phyloP scores from a whole-genome alignment of 2,797 vertebrate genomes.

The Capromys pilorides region DNA sequence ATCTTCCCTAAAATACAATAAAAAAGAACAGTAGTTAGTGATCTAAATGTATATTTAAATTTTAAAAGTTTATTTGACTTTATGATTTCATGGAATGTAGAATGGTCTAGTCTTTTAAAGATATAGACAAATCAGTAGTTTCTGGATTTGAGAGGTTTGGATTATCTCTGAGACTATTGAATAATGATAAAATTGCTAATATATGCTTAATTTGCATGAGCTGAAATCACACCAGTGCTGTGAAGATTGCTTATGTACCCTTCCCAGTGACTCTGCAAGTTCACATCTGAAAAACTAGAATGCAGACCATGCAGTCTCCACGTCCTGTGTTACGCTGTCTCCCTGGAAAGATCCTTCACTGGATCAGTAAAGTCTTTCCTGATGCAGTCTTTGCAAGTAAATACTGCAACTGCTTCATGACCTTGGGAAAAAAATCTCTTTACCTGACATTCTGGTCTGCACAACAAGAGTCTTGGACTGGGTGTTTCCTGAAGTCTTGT shows the following conservation, averaged over 20 bases:
- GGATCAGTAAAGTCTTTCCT: background rate
- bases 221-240: background rate
- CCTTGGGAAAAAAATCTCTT: background rate
- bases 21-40: background rate
- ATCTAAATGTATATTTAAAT: background rate
- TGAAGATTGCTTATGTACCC: background rate
- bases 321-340: background rate
- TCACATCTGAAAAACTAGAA: background rate
- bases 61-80: constrained; percentile 42
- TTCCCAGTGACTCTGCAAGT: background rate
- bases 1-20: too few species aligned
- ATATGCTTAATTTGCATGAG: background rate
- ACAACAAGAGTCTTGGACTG: background rate
- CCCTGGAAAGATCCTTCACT: background rate
- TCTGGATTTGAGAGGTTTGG: background rate
- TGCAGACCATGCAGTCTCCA: background rate
- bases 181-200: background rate
- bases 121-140: background rate
- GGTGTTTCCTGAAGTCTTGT: background rate
- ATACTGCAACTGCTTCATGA: background rate
- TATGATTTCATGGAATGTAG: background rate
- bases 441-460: constrained; percentile 6
- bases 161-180: constrained; percentile 5
- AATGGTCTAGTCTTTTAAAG: background rate
- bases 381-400: background rate